Percentiles rank a stretch among this genome's conserved stretches.
These are phyloP conservation scores for Gulo gulo DNA, from an alignment of 2,113 vertebrate genomes.

Conservation along the genomic window DNA sequence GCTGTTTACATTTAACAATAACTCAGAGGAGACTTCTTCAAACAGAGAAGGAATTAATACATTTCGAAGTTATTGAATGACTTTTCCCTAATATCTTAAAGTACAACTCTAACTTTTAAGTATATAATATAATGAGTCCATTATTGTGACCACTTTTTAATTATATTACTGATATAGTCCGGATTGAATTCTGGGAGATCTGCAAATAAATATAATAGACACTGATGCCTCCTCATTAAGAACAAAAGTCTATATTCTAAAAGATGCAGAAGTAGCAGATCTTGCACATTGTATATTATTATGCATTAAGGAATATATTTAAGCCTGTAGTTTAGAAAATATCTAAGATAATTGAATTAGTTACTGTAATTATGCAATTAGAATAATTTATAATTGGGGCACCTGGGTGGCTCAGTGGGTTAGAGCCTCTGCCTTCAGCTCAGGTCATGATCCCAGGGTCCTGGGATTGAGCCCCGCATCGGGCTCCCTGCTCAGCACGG, in stretches of 20 bases:
- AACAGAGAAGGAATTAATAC: neutral
- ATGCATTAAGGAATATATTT: neutral
- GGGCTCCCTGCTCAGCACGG: no score
- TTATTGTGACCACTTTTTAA: neutral
- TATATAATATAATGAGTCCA: neutral
- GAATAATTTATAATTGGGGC: neutral
- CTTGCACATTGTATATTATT: neutral
- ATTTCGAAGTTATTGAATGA: neutral
- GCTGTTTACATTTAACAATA: neutral
- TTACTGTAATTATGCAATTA: neutral
- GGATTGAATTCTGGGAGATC: neutral
- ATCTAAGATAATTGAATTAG: neutral
- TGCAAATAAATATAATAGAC: neutral
- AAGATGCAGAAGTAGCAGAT: neutral
- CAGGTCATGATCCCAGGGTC: no score
- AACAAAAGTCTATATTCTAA: neutral
- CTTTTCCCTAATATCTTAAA: neutral
- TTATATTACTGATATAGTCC: neutral
- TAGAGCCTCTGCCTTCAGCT: no score
- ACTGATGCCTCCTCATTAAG: neutral
- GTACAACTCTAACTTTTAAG: neutral
- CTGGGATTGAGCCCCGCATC: no score
- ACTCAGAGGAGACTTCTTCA: neutral
- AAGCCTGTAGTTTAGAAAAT: neutral
- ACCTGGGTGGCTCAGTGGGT: no score